Base-by-base conservation (phyloP, 53 echinoderm and acorn worm species). In the Paracentrotus lividus region DNA sequence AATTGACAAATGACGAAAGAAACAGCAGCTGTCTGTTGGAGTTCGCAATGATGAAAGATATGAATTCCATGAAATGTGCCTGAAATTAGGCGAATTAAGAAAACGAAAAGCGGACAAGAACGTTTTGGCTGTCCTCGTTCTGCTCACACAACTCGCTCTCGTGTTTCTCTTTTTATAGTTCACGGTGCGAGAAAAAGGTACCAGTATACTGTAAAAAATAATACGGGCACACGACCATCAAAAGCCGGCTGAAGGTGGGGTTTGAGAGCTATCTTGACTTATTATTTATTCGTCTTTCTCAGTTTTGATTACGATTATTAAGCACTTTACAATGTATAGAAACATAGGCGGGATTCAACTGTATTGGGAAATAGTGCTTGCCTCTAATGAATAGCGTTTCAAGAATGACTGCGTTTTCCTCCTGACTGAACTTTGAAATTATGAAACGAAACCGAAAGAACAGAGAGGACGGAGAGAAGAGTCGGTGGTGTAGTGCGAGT, bases 41-140 rank as follows among this genome's bases (percentile, higher is more conserved):
- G 68, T 90, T 75, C 90, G n/a, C n/a, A n/a, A 90, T 90, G 89
- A 43, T 64, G 89, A 89, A 47, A 81, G 44, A 40, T 36, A 64
- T 64, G 64, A 85, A 51, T 27, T 34, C n/a, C n/a, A n/a, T 32
- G 33, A 57, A 20, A 12, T 47, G 42, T 49, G 81, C 81, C 81
- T 81, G 44, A n/a, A n/a, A 76, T 42, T 77, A 53, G 31, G 86
- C 53, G 29, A 57, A 54, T 20, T 21, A 16, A 86, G 36, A 87
- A n/a, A 87, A 32, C 32, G 58, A 57, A 54, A 87, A 87, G 34
- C 58, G 58, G 57, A 87, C 55, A 13, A 33, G 36, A 57, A 87
- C 33, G 21, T 87, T 57, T 40, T 56, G 23, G 38, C 7, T 18
- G 36, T 56, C 18, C 20, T 54, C 87, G 12, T 44, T n/a, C n/a